Base-by-base conservation (phyloP, 2,113 vertebrate species). In the Poeciliopsis prolifica region DNA sequence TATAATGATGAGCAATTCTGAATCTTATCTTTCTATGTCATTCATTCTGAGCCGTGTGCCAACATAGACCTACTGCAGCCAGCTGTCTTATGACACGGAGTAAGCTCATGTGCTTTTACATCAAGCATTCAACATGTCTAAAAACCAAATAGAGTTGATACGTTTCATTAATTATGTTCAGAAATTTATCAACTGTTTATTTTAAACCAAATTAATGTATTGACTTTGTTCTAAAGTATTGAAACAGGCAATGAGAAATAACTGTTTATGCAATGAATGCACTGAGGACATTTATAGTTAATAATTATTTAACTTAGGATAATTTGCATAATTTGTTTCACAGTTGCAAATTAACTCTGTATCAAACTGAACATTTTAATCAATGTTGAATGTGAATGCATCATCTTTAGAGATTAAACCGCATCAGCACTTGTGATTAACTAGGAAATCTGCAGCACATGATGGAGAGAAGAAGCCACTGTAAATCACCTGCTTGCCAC, bases 231-330 rank as follows among this genome's bases (percentile, higher is more conserved):
- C 3, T 19, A 17, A 24, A 60, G 44, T 66, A 58, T 80, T 83
- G 83, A 66, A 72, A 76, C 64, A 68, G 79, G 75, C 61, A 72
- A 74, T 70, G 19, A 37, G 51, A 40, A 60, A 66, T 37, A 48
- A 26, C 65, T 78, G 51, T 81, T 81, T 70, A 65, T 63, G 61
- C 48, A 80, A 26, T 54, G 51, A 86, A 83, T 51, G 58, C 54
- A 33, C 77, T 68, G 72, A 71, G 79, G 78, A 66, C 73, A 79
- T 66, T 70, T 81, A 72, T 70, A 67, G 80, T 72, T 61, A 71
- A 82, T 65, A 37, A 75, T 1, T 12, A 29, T 29, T 61, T 66
- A 68, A 81, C 29, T 83, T 61, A 65, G 8, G 5, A n/a, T 70
- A 26, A 61, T 71, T 68, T 54, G 12, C 71, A 48, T 12, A 48